phyloP scores from a whole-genome alignment of 1,140 invertebrate species.

The Heliconius congener region DNA sequence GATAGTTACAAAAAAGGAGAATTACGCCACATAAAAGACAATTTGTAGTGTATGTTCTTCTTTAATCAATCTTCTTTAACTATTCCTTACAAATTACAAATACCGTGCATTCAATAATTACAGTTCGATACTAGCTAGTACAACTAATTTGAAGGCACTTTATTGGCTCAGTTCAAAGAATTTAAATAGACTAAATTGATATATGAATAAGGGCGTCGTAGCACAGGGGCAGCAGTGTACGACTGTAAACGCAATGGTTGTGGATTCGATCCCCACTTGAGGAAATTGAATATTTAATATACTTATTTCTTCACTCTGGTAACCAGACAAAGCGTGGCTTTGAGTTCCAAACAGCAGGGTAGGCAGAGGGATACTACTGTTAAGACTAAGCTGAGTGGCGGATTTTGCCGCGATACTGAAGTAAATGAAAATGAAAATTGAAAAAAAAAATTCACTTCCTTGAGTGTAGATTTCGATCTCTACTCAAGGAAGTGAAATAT shows the following conservation, averaged over 20 bases:
- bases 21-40: not conserved
- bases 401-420: too few species aligned
- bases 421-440: too few species aligned
- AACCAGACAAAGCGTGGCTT: not conserved
- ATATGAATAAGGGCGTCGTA: not conserved
- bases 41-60: not conserved
- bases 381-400: too few species aligned
- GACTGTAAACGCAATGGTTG: not conserved
- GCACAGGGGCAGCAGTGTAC: not conserved
- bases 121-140: not conserved
- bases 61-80: not conserved
- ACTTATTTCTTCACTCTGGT: not conserved
- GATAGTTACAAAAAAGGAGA: not conserved
- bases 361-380: too few species aligned
- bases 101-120: not conserved
- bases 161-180: not conserved
- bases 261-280: not conserved
- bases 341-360: too few species aligned
- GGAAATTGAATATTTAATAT: not conserved
- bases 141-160: not conserved
- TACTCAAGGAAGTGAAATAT: too few species aligned
- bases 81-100: not conserved
- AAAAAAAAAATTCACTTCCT: too few species aligned
- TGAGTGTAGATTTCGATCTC: too few species aligned
- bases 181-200: too few species aligned